A percentile compares a stretch with the other conserved stretches of the same genome.
Evolutionary conservation across 2,113 vertebrate genomes (phyloP).

Genomic region (Macaca nemestrina): DNA sequence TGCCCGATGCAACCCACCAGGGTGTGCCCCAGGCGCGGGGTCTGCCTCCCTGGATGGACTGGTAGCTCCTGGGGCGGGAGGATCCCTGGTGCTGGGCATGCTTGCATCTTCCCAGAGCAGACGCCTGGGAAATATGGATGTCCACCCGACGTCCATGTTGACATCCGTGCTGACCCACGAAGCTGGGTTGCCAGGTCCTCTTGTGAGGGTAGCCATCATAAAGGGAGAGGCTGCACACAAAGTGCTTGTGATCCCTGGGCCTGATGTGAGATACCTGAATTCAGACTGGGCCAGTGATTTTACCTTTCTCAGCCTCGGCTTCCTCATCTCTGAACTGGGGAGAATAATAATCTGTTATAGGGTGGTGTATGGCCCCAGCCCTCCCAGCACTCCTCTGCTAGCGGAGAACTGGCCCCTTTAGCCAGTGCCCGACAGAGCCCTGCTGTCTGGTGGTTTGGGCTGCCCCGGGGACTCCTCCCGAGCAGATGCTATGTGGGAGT

Average conservation of each 20-base stretch:
- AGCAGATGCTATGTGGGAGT: neutral
- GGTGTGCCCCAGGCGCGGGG: neutral
- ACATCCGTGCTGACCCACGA: neutral
- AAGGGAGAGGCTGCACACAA: neutral
- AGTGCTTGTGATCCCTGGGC: neutral
- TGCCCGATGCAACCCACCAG: neutral
- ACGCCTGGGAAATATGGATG: neutral
- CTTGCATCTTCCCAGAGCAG: neutral
- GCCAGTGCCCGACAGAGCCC: neutral
- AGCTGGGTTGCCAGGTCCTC: neutral
- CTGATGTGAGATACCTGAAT: neutral
- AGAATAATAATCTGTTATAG: neutral
- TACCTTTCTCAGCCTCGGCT: neutral
- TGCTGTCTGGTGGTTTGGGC: neutral
- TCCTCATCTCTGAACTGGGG: neutral
- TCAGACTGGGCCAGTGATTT: neutral
- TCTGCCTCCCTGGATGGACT: neutral
- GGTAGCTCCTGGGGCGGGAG: neutral
- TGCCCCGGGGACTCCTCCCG: neutral
- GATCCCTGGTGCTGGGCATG: neutral
- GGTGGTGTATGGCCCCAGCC: neutral
- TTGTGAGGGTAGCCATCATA: neutral
- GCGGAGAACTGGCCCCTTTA: neutral
- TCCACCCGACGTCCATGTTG: neutral
- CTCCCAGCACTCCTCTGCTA: neutral